A percentile compares a stretch with the other conserved stretches of the same genome.
phyloP scores from a whole-genome alignment of 2,113 vertebrate genomes.

The Columbina picui region DNA sequence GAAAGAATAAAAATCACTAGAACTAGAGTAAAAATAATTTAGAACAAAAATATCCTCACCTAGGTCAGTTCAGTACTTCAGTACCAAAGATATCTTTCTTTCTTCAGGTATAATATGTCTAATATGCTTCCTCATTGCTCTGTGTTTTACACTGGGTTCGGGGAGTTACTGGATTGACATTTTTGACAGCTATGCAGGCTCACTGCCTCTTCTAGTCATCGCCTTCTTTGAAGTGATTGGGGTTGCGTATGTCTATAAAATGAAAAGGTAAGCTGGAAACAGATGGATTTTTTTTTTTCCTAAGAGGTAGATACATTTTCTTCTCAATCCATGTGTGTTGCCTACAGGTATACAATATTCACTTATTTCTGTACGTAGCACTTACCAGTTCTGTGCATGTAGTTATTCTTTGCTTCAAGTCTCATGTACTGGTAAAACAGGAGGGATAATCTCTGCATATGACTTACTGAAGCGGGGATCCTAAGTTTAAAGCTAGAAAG shows the following conservation, averaged over 20 bases:
- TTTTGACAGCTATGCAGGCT: conserved; percentile 85
- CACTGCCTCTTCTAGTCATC: conserved; percentile 84
- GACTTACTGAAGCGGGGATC: not conserved
- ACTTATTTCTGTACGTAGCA: not conserved
- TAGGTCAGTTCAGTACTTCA: not conserved
- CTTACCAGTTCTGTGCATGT: not conserved
- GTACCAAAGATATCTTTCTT: not conserved
- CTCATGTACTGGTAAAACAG: not conserved
- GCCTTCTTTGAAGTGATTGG: conserved; percentile 85
- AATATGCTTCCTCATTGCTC: conserved; percentile 72
- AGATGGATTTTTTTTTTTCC: rapidly evolving
- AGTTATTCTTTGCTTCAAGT: not conserved
- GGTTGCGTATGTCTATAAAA: conserved; percentile 82
- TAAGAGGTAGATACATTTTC: not conserved
- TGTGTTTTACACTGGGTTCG: conserved; percentile 85
- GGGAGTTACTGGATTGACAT: conserved; percentile 94
- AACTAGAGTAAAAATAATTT: not conserved
- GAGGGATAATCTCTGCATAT: not conserved
- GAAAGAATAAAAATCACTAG: not conserved
- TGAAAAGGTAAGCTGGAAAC: conserved; percentile 76
- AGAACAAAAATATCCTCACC: not conserved
- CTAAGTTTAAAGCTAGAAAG: not conserved
- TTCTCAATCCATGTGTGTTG: not conserved
- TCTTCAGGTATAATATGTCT: conserved; percentile 78
- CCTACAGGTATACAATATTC: not conserved